Evolutionary conservation across 64 coral and sea anemone genomes (phyloP), one percentile per base, ranked within the genome.

Genomic region (Montipora foliosa): DNA sequence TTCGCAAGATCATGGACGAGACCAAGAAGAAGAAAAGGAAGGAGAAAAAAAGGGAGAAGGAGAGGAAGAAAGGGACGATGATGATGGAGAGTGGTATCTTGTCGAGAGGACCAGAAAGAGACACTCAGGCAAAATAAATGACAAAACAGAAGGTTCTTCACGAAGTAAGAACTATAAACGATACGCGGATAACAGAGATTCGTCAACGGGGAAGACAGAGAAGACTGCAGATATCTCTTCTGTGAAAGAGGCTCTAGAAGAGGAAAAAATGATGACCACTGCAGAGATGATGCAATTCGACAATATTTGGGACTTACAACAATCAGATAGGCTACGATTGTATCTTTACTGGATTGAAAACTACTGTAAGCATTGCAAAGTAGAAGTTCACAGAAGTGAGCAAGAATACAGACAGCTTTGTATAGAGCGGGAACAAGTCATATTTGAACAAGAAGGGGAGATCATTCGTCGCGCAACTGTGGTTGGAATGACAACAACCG

Each of bases 401-500:
- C 29, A 37, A 37, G 29, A 37, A 37, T 37, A 37, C 29, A 37
- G 29, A 37, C 29, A 37, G 29, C 29, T 37, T 37, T 37, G 29
- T 37, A 37, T 37, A 37, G 29, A 37, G 29, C 29, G 29, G 29
- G 29, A 37, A 37, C 29, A 37, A 37, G 29, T 37, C 29, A 37
- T 37, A 37, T 37, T 37, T 37, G 29, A 37, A 37, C 29, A 37
- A 37, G 29, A 37, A 37, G 29, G 1, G 29, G 29, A 37, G 29
- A 37, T 37, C 29, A 37, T 37, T 37, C 29, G 29, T 37, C 29
- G 29, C 29, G 83, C 96, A 17, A 92, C 80, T 77, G 96, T 98
- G 3, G 88, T 98, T 77, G 96, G 96, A 73, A 98, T 98, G 96
- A 98, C 96, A 69, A 98, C 96, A 16, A 95, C 84, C 11, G 93